These are phyloP conservation scores for Eptesicus fuscus DNA, from an alignment of 2,113 vertebrate genomes.

Conservation along the genomic window DNA sequence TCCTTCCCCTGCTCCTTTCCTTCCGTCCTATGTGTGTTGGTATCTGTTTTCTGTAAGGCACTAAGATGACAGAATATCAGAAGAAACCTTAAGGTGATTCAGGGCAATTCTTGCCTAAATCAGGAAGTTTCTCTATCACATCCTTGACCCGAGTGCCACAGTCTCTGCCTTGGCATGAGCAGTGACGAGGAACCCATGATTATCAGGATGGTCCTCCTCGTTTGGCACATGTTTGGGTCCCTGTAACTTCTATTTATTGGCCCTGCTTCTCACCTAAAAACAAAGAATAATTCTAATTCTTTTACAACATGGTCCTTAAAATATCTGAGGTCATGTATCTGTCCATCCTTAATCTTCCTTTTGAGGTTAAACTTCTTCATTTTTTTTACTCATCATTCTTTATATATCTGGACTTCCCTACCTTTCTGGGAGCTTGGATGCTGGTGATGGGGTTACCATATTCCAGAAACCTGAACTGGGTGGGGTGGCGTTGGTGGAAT, in stretches of 20 bases:
- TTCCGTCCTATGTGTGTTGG: neutral
- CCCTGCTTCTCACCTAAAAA: neutral
- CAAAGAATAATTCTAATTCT: neutral
- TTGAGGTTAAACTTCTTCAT: neutral
- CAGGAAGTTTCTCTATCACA: neutral
- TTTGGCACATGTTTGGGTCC: neutral
- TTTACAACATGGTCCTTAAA: neutral
- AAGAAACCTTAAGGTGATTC: neutral
- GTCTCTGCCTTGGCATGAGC: neutral
- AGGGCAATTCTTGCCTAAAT: neutral
- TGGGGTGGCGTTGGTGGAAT: neutral
- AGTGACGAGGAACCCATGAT: neutral
- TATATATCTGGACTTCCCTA: neutral
- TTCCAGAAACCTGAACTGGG: neutral
- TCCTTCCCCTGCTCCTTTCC: neutral
- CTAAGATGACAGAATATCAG: neutral
- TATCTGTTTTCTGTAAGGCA: neutral
- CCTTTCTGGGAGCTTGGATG: no score
- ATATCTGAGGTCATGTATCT: neutral
- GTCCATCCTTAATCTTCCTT: neutral
- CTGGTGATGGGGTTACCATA: neutral
- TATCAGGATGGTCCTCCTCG: neutral
- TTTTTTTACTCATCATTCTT: neutral
- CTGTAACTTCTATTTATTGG: neutral
- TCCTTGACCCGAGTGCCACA: neutral